phyloP scores from a whole-genome alignment of 2,888 invertebrate genomes.

The Xestoiulus laeticollis region DNA sequence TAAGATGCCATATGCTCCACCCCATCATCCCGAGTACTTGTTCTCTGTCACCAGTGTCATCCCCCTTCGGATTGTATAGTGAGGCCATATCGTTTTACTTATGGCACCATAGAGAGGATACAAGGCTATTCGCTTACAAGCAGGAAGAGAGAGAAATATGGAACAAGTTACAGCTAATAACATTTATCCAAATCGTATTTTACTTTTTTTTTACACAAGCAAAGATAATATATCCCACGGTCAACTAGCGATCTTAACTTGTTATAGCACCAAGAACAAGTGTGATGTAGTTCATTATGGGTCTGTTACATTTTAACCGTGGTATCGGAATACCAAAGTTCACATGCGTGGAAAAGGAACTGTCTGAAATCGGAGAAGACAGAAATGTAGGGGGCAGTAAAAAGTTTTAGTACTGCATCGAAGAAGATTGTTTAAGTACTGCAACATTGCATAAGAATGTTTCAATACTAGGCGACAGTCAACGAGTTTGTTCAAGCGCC shows the following conservation, averaged over 20 bases:
- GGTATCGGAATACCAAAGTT: neutral
- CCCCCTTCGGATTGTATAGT: too few species aligned
- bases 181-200: neutral
- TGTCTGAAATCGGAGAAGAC: neutral
- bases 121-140: neutral
- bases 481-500: too few species aligned
- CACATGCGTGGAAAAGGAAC: neutral
- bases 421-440: too few species aligned
- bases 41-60: neutral
- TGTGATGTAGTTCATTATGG: neutral
- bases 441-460: too few species aligned
- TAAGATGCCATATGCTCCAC: slow-evolving; percentile 13
- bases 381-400: too few species aligned
- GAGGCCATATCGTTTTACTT: neutral
- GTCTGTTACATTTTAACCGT: neutral
- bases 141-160: neutral
- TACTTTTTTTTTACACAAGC: neutral
- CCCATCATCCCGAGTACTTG: neutral
- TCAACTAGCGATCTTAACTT: neutral
- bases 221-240: neutral
- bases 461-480: too few species aligned
- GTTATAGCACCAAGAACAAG: neutral
- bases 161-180: neutral
- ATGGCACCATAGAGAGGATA: neutral
- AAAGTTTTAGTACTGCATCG: too few species aligned